Evolutionary conservation across 2,113 vertebrate genomes (phyloP), one percentile per base, ranked within the genome.

Genomic region (Cololabis saira): DNA sequence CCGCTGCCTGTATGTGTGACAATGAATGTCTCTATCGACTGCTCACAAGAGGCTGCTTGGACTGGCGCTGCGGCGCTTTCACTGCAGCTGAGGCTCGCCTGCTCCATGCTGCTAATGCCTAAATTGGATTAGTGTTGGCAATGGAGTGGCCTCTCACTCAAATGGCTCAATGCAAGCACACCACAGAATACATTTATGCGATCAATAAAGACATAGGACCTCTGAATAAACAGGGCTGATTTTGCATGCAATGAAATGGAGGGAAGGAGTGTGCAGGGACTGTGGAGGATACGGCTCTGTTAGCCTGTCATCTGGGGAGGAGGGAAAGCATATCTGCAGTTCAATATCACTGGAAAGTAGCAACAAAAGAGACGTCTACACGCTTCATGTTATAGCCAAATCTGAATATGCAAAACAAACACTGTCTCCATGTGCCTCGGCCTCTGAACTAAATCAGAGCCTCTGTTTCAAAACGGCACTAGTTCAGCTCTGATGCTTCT

Each of bases 51-150:
- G 82, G 69, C 48, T 65, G 66, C 53, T 64, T 63, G 41, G 6
- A 78, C 62, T 61, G 56, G 57, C 60, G 21, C 42, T 6, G 47
- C 43, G 37, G 53, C 51, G 78, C 80, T 80, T 73, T 77, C 68
- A 45, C 66, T 60, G 78, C 2, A 18, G 68, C 82, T 69, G 44
- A 61, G 48, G 66, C 82, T 75, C 76, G 64, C 70, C 30, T 67
- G 53, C 57, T 62, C 22, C 16, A 30, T 57, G 71, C 61, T 56
- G 66, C 84, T 90, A 90, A 92, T 86, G 52, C 84, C 69, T 88
- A 84, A 90, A 91, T 90, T 89, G 90, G 91, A 91, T 92, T 91
- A 90, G 81, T 42, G 67, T 47, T 72, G 71, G 68, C 49, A 40
- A 81, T 69, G 44, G 66, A 80, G 68, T 64, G 73, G 71, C 73